Conservation (phyloP, 2,113 vertebrate genomes). For the Neodon shergylaensis region DNA sequence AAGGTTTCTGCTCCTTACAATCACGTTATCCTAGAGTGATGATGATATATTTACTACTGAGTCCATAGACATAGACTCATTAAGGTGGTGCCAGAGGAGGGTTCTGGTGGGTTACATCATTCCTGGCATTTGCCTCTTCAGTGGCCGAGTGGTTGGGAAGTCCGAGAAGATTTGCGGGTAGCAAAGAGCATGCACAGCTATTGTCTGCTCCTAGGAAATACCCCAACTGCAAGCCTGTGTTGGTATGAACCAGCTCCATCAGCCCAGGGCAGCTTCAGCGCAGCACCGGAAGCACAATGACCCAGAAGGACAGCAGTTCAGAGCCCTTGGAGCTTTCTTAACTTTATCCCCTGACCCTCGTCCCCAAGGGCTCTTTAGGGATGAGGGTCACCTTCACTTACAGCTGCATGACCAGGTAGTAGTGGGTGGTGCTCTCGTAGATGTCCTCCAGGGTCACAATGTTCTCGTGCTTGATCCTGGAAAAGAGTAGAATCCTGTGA, state of each 20-base stretch:
- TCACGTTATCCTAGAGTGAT: neutral
- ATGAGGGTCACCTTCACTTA: conserved; percentile 83
- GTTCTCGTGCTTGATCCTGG: conserved; percentile 96
- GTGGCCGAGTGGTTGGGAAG: no score
- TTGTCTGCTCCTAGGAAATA: neutral
- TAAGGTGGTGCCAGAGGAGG: neutral
- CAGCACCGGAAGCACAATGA: neutral
- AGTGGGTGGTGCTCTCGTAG: conserved; percentile 95
- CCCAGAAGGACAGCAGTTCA: neutral
- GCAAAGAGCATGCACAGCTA: neutral
- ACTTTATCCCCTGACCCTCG: neutral
- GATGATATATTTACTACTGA: neutral
- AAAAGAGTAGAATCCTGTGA: conserved; percentile 15
- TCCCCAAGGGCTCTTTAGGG: neutral
- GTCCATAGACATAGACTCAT: neutral
- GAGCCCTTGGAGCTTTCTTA: neutral
- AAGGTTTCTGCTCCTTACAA: neutral
- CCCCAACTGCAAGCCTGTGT: neutral
- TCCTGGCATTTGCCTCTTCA: neutral
- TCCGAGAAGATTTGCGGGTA: neutral
- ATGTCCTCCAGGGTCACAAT: conserved; percentile 96
- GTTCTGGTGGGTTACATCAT: neutral
- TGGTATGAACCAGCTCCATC: neutral
- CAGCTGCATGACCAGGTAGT: conserved; percentile 98
- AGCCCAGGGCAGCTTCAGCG: neutral